These are phyloP conservation scores for Brachyrhaphis roseni DNA, from an alignment of 2,797 vertebrate species.

Conservation along the genomic window DNA sequence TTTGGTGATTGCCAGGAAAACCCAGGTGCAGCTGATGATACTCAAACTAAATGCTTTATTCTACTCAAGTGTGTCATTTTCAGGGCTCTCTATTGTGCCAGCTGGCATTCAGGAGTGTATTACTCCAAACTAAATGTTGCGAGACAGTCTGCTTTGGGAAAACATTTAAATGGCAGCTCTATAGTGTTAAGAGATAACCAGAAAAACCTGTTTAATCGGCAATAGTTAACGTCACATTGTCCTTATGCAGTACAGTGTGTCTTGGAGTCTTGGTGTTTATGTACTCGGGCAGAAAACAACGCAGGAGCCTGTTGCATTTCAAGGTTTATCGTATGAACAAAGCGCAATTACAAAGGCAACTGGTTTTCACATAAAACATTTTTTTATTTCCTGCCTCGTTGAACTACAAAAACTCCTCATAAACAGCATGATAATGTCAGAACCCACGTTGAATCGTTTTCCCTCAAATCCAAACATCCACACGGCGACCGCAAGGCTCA, in stretches of 20 bases:
- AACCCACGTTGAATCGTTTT: not conserved
- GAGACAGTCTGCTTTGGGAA: not conserved
- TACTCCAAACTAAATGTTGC: not conserved
- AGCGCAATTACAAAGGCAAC: not conserved
- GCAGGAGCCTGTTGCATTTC: not conserved
- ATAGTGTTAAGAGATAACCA: not conserved
- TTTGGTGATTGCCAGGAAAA: slow-evolving; percentile 1
- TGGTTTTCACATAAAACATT: not conserved
- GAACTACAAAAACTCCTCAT: not conserved
- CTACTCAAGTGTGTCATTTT: slow-evolving; percentile 8
- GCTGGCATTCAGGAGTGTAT: slow-evolving; percentile 6
- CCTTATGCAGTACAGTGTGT: not conserved
- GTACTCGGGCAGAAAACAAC: not conserved
- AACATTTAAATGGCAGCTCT: not conserved
- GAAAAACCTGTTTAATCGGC: not conserved
- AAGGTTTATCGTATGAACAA: not conserved
- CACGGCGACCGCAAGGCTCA: not conserved
- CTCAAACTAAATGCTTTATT: slow-evolving; percentile 4
- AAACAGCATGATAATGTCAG: not conserved
- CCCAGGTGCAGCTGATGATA: slow-evolving; percentile 4
- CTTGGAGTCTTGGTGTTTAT: not conserved
- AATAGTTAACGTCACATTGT: not conserved
- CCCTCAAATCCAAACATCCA: not conserved
- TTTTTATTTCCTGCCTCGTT: not conserved
- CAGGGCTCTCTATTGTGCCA: slow-evolving; percentile 1